These are phyloP conservation scores for Syrphus vitripennis DNA, from an alignment of 2,888 invertebrate genomes.

Conservation along the genomic window DNA sequence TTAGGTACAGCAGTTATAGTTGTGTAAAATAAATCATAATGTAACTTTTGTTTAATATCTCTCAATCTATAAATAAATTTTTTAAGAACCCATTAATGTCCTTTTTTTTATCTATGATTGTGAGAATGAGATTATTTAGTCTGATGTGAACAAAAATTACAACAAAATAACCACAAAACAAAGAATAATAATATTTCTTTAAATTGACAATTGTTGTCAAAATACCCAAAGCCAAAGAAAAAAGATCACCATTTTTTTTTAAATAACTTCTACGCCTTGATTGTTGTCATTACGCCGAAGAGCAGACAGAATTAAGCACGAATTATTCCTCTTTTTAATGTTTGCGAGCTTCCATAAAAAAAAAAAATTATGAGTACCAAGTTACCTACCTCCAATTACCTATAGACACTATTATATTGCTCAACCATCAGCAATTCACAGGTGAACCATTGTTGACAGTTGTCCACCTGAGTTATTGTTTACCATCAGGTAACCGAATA, in stretches of 20 bases:
- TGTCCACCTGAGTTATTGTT: slow-evolving; percentile 69
- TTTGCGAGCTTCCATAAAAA: slow-evolving; percentile 56
- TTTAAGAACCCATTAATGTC: neutral
- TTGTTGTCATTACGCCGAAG: slow-evolving; percentile 58
- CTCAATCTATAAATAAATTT: neutral
- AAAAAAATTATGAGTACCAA: neutral
- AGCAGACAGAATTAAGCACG: slow-evolving; percentile 25
- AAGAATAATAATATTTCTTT: slow-evolving; percentile 54
- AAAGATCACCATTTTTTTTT: slow-evolving; percentile 2
- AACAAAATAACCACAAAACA: slow-evolving; percentile 28
- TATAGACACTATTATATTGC: slow-evolving; percentile 10
- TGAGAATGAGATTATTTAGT: slow-evolving; percentile 68
- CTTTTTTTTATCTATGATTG: neutral
- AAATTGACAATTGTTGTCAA: slow-evolving; percentile 66
- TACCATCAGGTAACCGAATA: slow-evolving; percentile 61
- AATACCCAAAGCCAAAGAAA: slow-evolving; percentile 31
- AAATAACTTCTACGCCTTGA: slow-evolving; percentile 53
- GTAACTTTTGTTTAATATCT: neutral
- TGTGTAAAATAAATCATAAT: no score
- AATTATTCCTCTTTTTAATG: slow-evolving; percentile 52
- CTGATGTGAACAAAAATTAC: slow-evolving; percentile 45
- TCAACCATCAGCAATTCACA: slow-evolving; percentile 52
- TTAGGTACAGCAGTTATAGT: no score
- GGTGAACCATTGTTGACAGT: slow-evolving; percentile 71
- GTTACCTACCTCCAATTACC: neutral